These are phyloP conservation scores for Indicator indicator DNA, from an alignment of 2,113 vertebrate genomes.

Conservation along the genomic window DNA sequence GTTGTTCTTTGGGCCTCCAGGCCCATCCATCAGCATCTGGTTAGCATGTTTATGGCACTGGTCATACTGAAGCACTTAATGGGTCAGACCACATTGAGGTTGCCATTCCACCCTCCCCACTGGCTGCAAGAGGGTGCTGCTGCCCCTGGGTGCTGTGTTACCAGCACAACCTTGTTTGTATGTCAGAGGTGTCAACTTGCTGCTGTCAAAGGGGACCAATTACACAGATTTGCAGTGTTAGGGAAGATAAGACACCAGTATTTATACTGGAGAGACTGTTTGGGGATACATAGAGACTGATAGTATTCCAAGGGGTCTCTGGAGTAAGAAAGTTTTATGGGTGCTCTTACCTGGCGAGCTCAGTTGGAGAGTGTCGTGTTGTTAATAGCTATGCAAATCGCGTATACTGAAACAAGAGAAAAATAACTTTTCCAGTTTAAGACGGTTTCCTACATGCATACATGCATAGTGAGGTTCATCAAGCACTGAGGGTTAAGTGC, in stretches of 20 bases:
- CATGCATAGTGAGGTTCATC: neutral
- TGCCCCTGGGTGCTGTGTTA: neutral
- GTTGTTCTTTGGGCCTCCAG: constrained; percentile 46
- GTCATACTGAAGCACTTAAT: constrained; percentile 39
- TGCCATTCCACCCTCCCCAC: neutral
- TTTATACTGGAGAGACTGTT: accelerated
- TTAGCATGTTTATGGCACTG: constrained; percentile 38
- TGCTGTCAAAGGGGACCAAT: neutral
- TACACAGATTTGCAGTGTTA: neutral
- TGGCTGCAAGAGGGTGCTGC: neutral
- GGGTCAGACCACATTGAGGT: neutral
- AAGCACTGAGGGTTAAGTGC: neutral
- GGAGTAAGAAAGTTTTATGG: neutral
- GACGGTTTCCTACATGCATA: neutral
- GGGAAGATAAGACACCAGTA: neutral
- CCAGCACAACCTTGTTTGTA: neutral
- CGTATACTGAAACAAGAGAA: neutral
- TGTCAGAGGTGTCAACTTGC: neutral
- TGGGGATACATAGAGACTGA: neutral
- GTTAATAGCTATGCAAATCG: neutral
- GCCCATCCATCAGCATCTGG: constrained; percentile 61
- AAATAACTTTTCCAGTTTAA: neutral
- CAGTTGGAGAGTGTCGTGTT: neutral
- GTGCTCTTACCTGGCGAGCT: neutral
- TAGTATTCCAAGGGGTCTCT: neutral